phyloP scores from a whole-genome alignment of 2,797 vertebrate genomes.

The Cetoscarus ocellatus region DNA sequence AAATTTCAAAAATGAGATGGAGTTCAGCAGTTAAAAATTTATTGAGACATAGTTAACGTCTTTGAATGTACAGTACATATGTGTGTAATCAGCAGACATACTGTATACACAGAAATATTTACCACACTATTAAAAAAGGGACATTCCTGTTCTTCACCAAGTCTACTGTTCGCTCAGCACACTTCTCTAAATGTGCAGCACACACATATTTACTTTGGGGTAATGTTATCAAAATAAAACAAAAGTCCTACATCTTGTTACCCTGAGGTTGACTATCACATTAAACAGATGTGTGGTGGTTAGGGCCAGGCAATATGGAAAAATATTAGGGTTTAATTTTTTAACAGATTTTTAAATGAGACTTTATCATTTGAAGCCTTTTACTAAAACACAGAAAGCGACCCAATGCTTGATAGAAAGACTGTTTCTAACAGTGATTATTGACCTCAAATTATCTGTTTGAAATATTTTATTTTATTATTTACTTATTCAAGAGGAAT shows the following conservation, averaged over 20 bases:
- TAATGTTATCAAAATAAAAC: conserved; percentile 59
- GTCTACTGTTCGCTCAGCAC: conserved; percentile 47
- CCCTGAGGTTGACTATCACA: conserved; percentile 76
- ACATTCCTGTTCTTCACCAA: conserved; percentile 45
- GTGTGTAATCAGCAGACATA: conserved; percentile 59
- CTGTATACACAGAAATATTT: conserved; percentile 73
- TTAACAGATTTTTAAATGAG: no score
- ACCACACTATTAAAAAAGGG: conserved; percentile 44
- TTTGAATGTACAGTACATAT: conserved; percentile 64
- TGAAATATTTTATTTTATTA: no score
- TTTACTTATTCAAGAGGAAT: no score
- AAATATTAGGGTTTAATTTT: no score
- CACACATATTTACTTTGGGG: conserved; percentile 49
- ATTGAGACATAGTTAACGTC: conserved; percentile 63
- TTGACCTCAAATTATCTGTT: no score
- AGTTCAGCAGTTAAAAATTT: conserved; percentile 70
- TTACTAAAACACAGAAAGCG: no score
- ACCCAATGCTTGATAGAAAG: no score
- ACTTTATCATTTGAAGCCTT: no score
- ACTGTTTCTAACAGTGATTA: no score
- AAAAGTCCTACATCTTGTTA: conserved; percentile 62
- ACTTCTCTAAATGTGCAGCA: conserved; percentile 63
- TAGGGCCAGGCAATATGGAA: no score
- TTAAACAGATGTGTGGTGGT: conserved; percentile 21
- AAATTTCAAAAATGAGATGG: conserved; percentile 28